Evolutionary conservation across 2,113 vertebrate genomes (phyloP).

Genomic region (Origma solitaria): DNA sequence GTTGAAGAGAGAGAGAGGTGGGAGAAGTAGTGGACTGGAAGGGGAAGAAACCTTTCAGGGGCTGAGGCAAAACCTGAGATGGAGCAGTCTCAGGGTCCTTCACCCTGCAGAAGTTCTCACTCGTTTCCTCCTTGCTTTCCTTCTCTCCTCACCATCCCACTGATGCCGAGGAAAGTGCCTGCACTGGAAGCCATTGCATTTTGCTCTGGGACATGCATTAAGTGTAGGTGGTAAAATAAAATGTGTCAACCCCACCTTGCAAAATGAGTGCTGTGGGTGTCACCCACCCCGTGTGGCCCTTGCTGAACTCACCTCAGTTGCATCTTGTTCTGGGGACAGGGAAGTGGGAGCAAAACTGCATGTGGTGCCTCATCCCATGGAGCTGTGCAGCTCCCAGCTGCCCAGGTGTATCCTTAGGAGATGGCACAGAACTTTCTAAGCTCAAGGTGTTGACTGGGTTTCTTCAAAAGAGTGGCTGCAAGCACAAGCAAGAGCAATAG

Average conservation of each 20-base stretch:
- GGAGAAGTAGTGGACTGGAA: background rate
- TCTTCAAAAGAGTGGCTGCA: background rate
- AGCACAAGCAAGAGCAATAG: background rate
- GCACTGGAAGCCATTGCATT: background rate
- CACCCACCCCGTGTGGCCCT: fast-evolving
- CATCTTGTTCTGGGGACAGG: too few relatives aligned
- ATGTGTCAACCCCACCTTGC: fast-evolving
- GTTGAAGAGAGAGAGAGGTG: background rate
- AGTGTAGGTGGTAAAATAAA: background rate
- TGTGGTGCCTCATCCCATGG: background rate
- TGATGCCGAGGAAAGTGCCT: background rate
- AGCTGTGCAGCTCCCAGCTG: background rate
- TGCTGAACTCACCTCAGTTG: background rate
- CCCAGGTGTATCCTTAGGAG: background rate
- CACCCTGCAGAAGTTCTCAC: background rate
- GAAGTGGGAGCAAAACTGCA: background rate
- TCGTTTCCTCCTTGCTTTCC: background rate
- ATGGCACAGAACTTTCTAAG: background rate
- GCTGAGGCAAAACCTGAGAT: background rate
- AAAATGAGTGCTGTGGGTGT: background rate
- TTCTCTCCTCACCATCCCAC: background rate
- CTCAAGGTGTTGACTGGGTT: background rate
- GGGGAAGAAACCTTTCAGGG: background rate
- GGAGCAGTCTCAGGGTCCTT: background rate
- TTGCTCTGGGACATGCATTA: background rate